phyloP scores from a whole-genome alignment of 2,797 vertebrate species.

The Enteromius trimaculatus region DNA sequence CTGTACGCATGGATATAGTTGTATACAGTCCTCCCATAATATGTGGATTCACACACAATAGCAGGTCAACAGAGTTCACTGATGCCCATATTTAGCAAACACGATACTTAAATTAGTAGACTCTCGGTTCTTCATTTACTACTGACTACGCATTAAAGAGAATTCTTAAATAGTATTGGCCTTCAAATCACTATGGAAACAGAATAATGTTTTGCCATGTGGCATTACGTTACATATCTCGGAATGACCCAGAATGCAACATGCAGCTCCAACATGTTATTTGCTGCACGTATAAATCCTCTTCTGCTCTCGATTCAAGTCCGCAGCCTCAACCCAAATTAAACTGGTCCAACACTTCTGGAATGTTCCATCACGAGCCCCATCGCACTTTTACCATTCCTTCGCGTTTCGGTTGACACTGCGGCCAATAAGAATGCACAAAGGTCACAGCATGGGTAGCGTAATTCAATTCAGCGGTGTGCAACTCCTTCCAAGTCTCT shows the following conservation, averaged over 20 bases:
- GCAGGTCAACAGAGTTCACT: conserved; percentile 29
- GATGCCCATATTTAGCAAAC: not conserved
- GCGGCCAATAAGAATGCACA: conserved; percentile 9
- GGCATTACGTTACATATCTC: conserved; percentile 2
- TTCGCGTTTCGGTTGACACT: not conserved
- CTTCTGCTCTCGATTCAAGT: not conserved
- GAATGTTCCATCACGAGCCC: conserved; percentile 33
- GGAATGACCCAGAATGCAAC: not conserved
- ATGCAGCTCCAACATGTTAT: conserved; percentile 27
- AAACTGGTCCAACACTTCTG: conserved; percentile 34
- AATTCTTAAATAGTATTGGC: not conserved
- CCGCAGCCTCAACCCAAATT: not conserved
- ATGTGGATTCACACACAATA: conserved; percentile 40
- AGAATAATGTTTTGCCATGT: not conserved
- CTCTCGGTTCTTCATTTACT: not conserved
- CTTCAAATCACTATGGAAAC: conserved; percentile 11
- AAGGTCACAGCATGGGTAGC: conserved; percentile 22
- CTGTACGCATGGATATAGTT: conserved; percentile 39
- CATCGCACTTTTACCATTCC: conserved; percentile 30
- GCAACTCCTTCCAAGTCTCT: conserved; percentile 35
- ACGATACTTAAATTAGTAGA: not conserved
- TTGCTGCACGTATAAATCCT: conserved; percentile 6
- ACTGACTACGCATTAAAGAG: not conserved
- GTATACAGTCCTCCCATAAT: conserved; percentile 55
- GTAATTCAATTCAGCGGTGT: conserved; percentile 42